A percentile compares a stretch with the other conserved stretches of the same genome.
Evolutionary conservation across 2,797 vertebrate genomes (phyloP).

Genomic region (Centroberyx gerrardi): DNA sequence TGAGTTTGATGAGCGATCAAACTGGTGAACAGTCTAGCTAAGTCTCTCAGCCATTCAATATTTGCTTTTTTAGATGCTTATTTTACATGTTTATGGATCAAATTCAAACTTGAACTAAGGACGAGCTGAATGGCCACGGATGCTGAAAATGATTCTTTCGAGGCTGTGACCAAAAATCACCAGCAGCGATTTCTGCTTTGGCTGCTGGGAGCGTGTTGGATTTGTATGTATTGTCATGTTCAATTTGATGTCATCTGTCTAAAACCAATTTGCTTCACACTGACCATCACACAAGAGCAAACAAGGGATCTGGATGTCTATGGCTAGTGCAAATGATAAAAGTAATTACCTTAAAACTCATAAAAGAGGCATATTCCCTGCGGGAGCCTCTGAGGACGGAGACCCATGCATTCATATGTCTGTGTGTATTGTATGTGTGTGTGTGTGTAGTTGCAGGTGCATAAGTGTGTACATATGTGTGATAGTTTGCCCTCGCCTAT

Average conservation of each 20-base stretch:
- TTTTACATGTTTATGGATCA: too few species aligned
- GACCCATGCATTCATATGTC: slow-evolving; percentile 47
- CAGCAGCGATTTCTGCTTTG: slow-evolving; percentile 15
- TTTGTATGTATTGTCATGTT: slow-evolving; percentile 75
- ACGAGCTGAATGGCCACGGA: neutral
- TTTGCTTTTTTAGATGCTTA: too few species aligned
- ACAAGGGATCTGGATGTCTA: slow-evolving; percentile 62
- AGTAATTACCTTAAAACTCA: slow-evolving; percentile 75
- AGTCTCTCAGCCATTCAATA: neutral
- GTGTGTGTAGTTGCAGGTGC: slow-evolving; percentile 24
- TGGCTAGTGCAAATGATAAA: slow-evolving; percentile 69
- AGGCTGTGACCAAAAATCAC: neutral
- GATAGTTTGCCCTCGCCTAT: slow-evolving; percentile 33
- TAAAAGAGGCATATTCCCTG: slow-evolving; percentile 53
- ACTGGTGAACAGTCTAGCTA: neutral
- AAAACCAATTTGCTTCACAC: slow-evolving; percentile 72
- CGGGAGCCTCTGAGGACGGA: slow-evolving; percentile 10
- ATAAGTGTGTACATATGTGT: neutral
- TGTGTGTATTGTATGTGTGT: neutral
- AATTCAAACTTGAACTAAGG: neutral
- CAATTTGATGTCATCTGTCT: slow-evolving; percentile 44
- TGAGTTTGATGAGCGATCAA: neutral
- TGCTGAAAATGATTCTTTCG: too few species aligned
- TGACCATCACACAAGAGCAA: slow-evolving; percentile 63
- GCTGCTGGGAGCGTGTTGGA: slow-evolving; percentile 37